Conservation (phyloP, 2,797 vertebrate genomes). For the Zonotrichia albicollis region DNA sequence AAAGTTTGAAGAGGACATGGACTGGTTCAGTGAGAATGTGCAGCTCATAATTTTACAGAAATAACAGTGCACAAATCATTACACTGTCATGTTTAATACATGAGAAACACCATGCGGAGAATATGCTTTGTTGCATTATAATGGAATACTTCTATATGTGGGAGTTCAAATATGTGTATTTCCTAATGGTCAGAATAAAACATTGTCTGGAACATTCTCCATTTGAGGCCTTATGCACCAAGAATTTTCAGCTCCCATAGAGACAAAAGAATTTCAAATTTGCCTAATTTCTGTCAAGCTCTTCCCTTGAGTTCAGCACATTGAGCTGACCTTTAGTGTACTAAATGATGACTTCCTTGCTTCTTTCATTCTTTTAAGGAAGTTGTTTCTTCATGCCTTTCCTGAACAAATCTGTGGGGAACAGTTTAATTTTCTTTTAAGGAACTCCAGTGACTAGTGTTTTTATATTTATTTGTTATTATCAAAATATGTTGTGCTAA, state of each 20-base stretch:
- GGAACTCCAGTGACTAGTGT: not conserved
- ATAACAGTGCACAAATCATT: constrained; percentile 40
- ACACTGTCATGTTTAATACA: not conserved
- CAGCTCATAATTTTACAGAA: constrained; percentile 28
- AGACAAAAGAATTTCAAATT: constrained; percentile 2
- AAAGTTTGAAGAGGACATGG: not conserved
- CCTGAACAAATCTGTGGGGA: not conserved
- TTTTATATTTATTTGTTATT: constrained; percentile 27
- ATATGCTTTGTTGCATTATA: not conserved
- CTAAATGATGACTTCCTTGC: not conserved
- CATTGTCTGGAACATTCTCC: not conserved
- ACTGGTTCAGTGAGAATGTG: not conserved
- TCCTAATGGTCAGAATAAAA: constrained; percentile 1
- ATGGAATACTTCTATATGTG: constrained; percentile 18
- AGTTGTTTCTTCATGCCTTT: not conserved
- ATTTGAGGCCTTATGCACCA: not conserved
- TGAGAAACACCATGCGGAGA: not conserved
- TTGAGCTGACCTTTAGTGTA: not conserved
- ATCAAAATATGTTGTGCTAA: not conserved
- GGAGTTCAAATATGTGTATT: not conserved
- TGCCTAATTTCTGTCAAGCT: not conserved
- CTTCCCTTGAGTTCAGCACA: not conserved
- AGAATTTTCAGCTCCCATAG: not conserved
- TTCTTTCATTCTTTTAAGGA: not conserved
- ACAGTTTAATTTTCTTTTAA: not conserved